Evolutionary conservation across 2,797 vertebrate species (phyloP).

Genomic region (Lagodon rhomboides): DNA sequence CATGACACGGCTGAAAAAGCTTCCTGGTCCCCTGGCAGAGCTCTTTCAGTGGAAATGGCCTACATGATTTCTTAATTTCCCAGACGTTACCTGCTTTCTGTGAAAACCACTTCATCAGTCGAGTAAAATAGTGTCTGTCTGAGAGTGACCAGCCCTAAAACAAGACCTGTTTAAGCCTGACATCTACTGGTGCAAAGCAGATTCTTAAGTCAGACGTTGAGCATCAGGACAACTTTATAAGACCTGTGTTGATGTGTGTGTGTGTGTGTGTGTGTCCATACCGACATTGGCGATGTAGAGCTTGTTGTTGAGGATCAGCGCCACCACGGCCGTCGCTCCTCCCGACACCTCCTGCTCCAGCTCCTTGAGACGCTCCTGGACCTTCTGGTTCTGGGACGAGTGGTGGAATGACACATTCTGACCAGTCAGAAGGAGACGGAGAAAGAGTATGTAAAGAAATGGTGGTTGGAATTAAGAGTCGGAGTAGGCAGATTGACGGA

Average conservation of each 20-base stretch:
- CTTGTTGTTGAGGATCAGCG: slow-evolving; percentile 94
- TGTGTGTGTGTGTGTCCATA: slow-evolving; percentile 70
- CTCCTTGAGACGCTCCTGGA: slow-evolving; percentile 91
- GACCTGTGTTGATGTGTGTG: background rate
- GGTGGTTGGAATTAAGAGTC: background rate
- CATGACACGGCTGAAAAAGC: background rate
- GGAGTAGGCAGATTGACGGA: background rate
- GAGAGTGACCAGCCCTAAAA: background rate
- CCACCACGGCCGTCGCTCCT: slow-evolving; percentile 95
- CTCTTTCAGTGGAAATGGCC: background rate
- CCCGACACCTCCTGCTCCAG: slow-evolving; percentile 96
- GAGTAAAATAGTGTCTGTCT: background rate
- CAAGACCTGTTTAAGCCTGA: slow-evolving; percentile 57
- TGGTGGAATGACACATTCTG: slow-evolving; percentile 91
- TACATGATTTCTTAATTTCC: background rate
- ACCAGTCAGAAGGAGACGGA: background rate
- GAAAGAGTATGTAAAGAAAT: background rate
- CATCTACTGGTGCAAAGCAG: slow-evolving; percentile 64
- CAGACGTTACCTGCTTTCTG: background rate
- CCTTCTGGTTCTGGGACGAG: slow-evolving; percentile 92
- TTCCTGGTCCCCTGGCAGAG: background rate
- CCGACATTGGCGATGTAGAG: slow-evolving; percentile 97
- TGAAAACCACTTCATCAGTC: background rate
- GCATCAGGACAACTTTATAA: background rate
- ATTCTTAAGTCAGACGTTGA: background rate